A percentile compares a stretch with the other conserved stretches of the same genome.
Evolutionary conservation across 2,113 vertebrate species (phyloP).

Genomic region (Perca schrenkii): DNA sequence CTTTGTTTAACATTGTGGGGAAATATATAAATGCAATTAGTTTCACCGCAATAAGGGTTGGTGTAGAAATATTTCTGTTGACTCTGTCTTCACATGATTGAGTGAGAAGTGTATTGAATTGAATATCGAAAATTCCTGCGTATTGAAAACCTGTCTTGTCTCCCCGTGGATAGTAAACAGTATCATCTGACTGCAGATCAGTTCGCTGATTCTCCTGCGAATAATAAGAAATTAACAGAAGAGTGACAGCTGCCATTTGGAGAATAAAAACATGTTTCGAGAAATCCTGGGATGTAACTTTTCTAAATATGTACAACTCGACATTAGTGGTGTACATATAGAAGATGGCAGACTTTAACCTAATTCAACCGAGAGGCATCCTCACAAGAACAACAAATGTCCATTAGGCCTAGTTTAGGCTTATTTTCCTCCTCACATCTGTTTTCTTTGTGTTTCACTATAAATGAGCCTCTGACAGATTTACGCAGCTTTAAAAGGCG

Average conservation of each 20-base stretch:
- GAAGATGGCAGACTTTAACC: background rate
- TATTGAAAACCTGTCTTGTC: constrained; percentile 57
- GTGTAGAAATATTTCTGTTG: constrained; percentile 38
- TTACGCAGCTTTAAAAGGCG: background rate
- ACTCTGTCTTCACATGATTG: constrained; percentile 37
- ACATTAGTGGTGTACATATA: background rate
- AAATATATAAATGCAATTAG: constrained; percentile 32
- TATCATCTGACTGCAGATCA: constrained; percentile 60
- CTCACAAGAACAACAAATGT: background rate
- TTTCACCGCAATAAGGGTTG: constrained; percentile 11
- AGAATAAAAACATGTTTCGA: background rate
- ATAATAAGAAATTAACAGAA: constrained; percentile 36
- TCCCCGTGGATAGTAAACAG: constrained; percentile 30
- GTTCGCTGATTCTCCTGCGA: constrained; percentile 50
- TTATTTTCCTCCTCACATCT: background rate
- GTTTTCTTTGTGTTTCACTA: background rate
- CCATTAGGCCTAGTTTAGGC: background rate
- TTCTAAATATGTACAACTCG: background rate
- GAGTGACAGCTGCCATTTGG: constrained; percentile 48
- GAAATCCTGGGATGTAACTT: background rate
- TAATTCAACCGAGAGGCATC: background rate
- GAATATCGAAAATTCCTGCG: constrained; percentile 58
- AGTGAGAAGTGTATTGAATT: constrained; percentile 46
- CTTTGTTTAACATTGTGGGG: constrained; percentile 12
- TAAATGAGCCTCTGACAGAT: background rate